These are phyloP conservation scores for Halotydeus destructor DNA, from an alignment of 1,140 invertebrate genomes.

Conservation along the genomic window DNA sequence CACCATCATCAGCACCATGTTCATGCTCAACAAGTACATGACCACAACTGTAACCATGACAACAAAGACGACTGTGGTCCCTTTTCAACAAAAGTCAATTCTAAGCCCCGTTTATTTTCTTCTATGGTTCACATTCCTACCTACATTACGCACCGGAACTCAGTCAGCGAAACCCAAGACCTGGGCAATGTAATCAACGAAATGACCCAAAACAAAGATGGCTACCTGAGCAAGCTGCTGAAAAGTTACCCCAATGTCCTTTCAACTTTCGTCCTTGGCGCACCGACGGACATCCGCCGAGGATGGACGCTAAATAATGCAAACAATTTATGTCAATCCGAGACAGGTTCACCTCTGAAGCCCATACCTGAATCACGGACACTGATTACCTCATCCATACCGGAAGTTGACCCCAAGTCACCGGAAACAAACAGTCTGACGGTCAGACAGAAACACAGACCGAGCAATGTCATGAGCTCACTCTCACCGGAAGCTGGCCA, in stretches of 20 bases:
- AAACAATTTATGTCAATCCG: too few species aligned
- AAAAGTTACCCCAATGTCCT: constrained; percentile 16
- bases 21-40: not conserved
- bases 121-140: constrained; percentile 61
- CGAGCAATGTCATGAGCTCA: too few species aligned
- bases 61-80: not conserved
- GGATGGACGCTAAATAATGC: too few species aligned
- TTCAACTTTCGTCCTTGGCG: not conserved
- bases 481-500: too few species aligned
- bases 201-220: constrained; percentile 16
- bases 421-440: too few species aligned
- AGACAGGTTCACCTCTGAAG: too few species aligned
- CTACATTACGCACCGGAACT: constrained; percentile 37
- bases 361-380: too few species aligned
- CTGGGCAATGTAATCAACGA: constrained; percentile 14
- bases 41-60: not conserved
- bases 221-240: constrained; percentile 17
- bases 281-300: not conserved
- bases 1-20: too few species aligned
- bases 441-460: too few species aligned
- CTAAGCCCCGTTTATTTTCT: constrained; percentile 28
- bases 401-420: too few species aligned
- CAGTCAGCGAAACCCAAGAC: constrained; percentile 3
- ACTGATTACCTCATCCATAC: too few species aligned
- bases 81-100: not conserved